Base-by-base conservation (phyloP, 2,888 invertebrate species). In the Neuroscelio doddi region DNA sequence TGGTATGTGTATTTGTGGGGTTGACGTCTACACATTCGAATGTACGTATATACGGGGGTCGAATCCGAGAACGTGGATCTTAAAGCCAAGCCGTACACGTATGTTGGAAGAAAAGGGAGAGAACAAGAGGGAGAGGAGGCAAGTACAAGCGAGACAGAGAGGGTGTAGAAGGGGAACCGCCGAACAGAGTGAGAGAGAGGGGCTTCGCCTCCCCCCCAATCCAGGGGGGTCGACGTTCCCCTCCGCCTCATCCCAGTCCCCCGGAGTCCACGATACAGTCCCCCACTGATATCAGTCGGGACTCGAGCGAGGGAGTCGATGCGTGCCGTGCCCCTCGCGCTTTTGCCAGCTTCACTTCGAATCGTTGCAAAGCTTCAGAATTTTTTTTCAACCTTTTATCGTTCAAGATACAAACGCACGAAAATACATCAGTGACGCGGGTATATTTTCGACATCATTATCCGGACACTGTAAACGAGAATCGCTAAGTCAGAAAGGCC, bases 201-300 rank as follows among this genome's bases (percentile, higher is more conserved):
- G 59, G 57, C 44, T 49, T 61, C 57, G 64, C 68, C 71, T 67
- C 80, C 80, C 80, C 80, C 80, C 80, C 53, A 45, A 15, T 34
- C 44, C 77, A 79, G 78, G 80, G 80, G 80, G 79, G 77, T 79
- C 72, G 69, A 55, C 66, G 57, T 74, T 74, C 75, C 67, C 67
- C 64, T 55, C 72, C 63, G 68, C 68, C 71, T 72, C 74, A 69
- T 69, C 70, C 72, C 66, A 68, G 69, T 68, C 72, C 73, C 73
- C 72, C 80, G 75, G 73, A 75, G 79, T 74, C 75, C 73, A 51
- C 56, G 63, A 51, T 63, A 62, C 53, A 66, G 75, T 76, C 76
- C 82, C 78, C 81, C 77, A 79, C 77, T 81, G 80, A 81, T 80
- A 82, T 80, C 81, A 80, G 80, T 81, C 82, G 80, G 76, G 75